These are phyloP conservation scores for Meloidogyne exigua DNA, from an alignment of 1,140 invertebrate genomes.

Conservation along the genomic window DNA sequence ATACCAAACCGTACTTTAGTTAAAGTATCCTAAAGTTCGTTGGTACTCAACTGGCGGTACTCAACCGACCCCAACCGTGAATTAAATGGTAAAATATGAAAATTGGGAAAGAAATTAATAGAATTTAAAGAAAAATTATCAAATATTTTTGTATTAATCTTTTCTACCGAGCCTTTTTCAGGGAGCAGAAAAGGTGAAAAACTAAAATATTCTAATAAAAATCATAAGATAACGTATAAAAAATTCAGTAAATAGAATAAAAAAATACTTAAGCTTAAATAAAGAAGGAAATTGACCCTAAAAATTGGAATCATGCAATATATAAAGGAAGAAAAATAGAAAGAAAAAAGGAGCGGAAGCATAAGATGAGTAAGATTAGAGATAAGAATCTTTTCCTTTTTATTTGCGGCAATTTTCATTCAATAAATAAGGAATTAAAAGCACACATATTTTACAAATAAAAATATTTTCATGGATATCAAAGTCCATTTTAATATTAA, in stretches of 20 bases:
- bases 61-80: too few relatives aligned
- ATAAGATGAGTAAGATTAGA: slow-evolving; percentile 18
- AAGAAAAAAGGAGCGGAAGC: slow-evolving; percentile 4
- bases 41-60: too few relatives aligned
- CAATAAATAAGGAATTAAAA: neutral
- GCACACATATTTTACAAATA: neutral
- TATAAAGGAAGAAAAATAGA: neutral
- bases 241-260: neutral
- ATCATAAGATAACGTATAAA: too few relatives aligned
- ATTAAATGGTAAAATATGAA: too few relatives aligned
- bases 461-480: neutral
- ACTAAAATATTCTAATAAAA: too few relatives aligned
- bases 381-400: neutral
- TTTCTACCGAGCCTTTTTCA: too few relatives aligned
- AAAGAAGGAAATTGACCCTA: neutral
- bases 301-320: neutral
- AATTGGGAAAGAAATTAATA: too few relatives aligned
- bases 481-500: slow-evolving; percentile 14
- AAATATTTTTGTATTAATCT: too few relatives aligned
- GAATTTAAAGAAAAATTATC: too few relatives aligned
- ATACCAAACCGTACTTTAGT: too few relatives aligned
- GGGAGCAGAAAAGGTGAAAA: too few relatives aligned
- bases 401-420: neutral
- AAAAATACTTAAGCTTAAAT: neutral
- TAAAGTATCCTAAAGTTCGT: too few relatives aligned